Evolutionary conservation across 2,888 invertebrate species (phyloP).

Genomic region (Notodonta dromedarius): DNA sequence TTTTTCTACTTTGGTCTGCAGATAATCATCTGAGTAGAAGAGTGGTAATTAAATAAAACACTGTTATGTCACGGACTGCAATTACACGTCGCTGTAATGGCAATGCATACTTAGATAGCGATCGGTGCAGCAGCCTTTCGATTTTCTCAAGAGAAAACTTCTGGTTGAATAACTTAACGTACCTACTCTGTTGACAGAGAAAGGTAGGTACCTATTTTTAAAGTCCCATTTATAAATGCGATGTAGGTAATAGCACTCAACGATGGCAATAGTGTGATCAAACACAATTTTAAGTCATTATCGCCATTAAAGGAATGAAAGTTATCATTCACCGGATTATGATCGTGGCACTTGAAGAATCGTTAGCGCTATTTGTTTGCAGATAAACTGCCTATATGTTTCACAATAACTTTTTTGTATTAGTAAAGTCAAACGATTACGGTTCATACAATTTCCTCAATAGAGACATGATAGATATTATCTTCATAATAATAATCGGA

Average conservation of each 20-base stretch:
- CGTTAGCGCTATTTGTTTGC: constrained; percentile 31
- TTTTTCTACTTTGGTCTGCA: constrained; percentile 11
- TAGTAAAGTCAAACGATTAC: constrained; percentile 35
- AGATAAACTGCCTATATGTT: constrained; percentile 34
- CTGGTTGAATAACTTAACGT: constrained; percentile 17
- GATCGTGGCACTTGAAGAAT: constrained; percentile 40
- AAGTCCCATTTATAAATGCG: constrained; percentile 28
- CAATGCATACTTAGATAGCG: constrained; percentile 37
- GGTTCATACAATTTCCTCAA: constrained; percentile 22
- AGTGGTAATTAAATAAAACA: constrained; percentile 62
- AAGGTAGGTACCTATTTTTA: constrained; percentile 19
- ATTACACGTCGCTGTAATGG: constrained; percentile 50
- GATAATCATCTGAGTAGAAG: constrained; percentile 52
- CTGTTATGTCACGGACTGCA: constrained; percentile 62
- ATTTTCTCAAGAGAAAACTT: constrained; percentile 34
- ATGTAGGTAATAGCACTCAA: constrained; percentile 17
- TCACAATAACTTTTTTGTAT: constrained; percentile 31
- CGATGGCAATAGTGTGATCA: constrained; percentile 42
- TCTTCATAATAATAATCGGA: constrained; percentile 31
- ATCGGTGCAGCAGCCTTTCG: constrained; percentile 25
- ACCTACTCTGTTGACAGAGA: constrained; percentile 16
- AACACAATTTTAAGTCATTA: constrained; percentile 43
- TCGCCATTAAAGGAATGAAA: constrained; percentile 47
- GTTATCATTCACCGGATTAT: constrained; percentile 50
- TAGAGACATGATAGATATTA: not conserved